These are phyloP conservation scores for Drosophila multiciliata DNA, from an alignment of 2,888 invertebrate species.

Conservation along the genomic window DNA sequence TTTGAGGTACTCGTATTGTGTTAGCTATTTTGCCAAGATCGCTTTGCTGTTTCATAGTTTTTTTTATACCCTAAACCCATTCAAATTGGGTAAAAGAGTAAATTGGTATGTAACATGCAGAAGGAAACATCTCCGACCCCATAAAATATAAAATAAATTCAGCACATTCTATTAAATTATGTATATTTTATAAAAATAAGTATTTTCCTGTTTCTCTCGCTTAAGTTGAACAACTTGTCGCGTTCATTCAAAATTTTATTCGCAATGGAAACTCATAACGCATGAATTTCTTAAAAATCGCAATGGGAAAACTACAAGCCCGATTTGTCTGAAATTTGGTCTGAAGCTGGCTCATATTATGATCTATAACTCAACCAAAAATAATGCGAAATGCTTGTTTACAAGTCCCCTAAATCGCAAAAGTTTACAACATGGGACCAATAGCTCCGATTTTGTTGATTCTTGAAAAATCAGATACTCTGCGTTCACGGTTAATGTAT, in stretches of 20 bases:
- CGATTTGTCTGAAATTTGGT: slow-evolving; percentile 55
- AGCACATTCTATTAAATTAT: too few relatives aligned
- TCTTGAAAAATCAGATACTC: slow-evolving; percentile 77
- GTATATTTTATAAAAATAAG: too few relatives aligned
- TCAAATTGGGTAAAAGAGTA: too few relatives aligned
- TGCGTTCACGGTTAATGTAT: background rate
- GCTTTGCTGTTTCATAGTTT: background rate
- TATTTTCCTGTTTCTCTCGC: too few relatives aligned
- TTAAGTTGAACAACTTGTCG: slow-evolving; percentile 10
- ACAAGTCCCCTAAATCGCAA: slow-evolving; percentile 39
- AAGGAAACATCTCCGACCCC: too few relatives aligned
- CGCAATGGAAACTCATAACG: slow-evolving; percentile 49
- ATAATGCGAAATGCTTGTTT: slow-evolving; percentile 3
- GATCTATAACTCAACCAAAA: slow-evolving; percentile 38
- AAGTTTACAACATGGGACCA: slow-evolving; percentile 41
- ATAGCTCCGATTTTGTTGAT: slow-evolving; percentile 72
- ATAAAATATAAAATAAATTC: too few relatives aligned
- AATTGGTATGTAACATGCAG: too few relatives aligned
- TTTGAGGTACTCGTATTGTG: slow-evolving; percentile 1
- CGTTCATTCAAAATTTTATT: slow-evolving; percentile 12
- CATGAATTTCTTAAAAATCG: slow-evolving; percentile 69
- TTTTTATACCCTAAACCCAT: background rate
- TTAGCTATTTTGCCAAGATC: background rate
- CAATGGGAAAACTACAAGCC: slow-evolving; percentile 31
- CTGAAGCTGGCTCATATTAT: background rate